phyloP scores from a whole-genome alignment of 2,888 invertebrate species.

The Ophion obscuratus region DNA sequence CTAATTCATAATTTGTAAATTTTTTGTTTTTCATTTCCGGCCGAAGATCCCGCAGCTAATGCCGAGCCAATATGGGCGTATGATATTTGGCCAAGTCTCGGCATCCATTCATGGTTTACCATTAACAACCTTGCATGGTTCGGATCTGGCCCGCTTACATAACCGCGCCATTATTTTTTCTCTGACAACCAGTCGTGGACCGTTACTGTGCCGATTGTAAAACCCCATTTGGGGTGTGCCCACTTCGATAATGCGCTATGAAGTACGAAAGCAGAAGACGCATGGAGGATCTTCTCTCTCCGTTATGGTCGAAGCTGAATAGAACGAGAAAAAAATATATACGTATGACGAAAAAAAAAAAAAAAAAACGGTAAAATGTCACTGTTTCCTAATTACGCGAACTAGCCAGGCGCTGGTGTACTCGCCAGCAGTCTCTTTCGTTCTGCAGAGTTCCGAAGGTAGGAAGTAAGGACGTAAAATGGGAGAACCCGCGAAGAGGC shows the following conservation, averaged over 20 bases:
- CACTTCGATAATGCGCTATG: slow-evolving; percentile 17
- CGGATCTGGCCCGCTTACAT: too few relatives aligned
- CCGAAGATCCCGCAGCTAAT: too few relatives aligned
- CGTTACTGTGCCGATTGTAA: too few relatives aligned
- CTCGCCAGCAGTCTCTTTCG: slow-evolving; percentile 36
- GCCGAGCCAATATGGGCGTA: too few relatives aligned
- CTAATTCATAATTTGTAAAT: too few relatives aligned
- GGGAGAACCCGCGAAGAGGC: slow-evolving; percentile 56
- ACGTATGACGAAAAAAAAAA: slow-evolving; percentile 70
- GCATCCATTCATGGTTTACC: too few relatives aligned
- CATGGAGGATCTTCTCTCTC: slow-evolving; percentile 29
- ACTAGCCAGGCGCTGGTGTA: slow-evolving; percentile 70
- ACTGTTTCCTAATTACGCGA: slow-evolving; percentile 79
- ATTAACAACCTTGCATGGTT: too few relatives aligned
- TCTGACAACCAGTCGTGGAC: too few relatives aligned
- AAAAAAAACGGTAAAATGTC: slow-evolving; percentile 80
- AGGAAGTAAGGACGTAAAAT: slow-evolving; percentile 59
- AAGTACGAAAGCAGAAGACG: slow-evolving; percentile 6
- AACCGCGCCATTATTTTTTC: too few relatives aligned
- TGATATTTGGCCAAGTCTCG: too few relatives aligned
- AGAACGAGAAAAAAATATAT: slow-evolving; percentile 66
- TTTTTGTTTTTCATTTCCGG: too few relatives aligned
- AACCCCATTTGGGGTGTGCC: slow-evolving; percentile 3
- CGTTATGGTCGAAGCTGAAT: slow-evolving; percentile 31
- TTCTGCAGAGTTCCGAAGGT: slow-evolving; percentile 3